Evolutionary conservation across 2,888 invertebrate genomes (phyloP), one percentile per base, ranked within the genome.

Genomic region (Parnassius orleans): DNA sequence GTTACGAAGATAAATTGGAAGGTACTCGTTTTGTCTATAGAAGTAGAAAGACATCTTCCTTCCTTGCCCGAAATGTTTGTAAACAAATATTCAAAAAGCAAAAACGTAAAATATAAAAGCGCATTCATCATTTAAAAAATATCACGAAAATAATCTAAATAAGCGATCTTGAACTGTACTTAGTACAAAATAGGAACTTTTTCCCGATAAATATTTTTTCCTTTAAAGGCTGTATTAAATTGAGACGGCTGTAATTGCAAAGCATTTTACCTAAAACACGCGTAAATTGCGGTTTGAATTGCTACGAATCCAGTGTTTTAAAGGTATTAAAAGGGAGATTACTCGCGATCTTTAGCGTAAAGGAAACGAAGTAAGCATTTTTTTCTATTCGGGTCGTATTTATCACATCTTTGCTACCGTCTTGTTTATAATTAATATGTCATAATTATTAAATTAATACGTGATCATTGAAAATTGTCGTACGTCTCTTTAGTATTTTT

Each of bases 331-430:
- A 76, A 77, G 73, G 68, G 73, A 77, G 80, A 82, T 83, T 81
- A 79, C 75, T 73, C 67, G 68, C 68, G 76, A 78, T 80, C 78
- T 78, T 74, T 78, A 80, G 79, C 86, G 85, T 82, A 79, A 83
- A 84, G 76, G 33, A 33, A 7, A 33, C 7, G 33, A 33, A 33
- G 3, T 33, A 24, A 5, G 24, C 24, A 24, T 24, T 24, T 33
- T 33, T 33, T 33, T 33, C 33, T 7, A 33, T 33, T 33, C 33
- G 33, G 5, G 5, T 33, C 7, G 33, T 33, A 33, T 33, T 33
- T 33, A 33, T 33, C 33, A 33, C 0, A 33, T 33, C 5, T 7
- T 7, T 33, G 33, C 33, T 33, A 0, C 19, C 33, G 33, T 5
- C 3, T 33, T 33, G 1, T 33, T 33, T 33, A 7, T 7, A 7